Base-by-base conservation (phyloP, 2,797 vertebrate genomes). In the Anabacerthia variegaticeps region DNA sequence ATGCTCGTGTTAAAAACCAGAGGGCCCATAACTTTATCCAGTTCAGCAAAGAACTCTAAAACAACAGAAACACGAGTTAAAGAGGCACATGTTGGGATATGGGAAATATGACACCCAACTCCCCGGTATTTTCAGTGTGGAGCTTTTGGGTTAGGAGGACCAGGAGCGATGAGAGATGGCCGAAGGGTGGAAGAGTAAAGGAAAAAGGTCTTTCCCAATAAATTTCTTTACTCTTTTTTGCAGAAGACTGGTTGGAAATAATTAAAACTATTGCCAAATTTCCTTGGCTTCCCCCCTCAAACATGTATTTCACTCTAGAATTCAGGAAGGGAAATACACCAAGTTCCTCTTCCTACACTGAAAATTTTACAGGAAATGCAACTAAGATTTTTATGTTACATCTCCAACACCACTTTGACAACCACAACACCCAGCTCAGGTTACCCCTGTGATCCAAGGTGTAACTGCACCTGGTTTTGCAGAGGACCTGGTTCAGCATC, bases 1-100 rank as follows among this genome's bases (percentile, higher is more conserved):
- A 98, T 99, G 98, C 99, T 99, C 75, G 99, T 99, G 93, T 99
- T 99, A 96, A 99, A 99, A 97, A 99, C 97, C 97, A 99, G 98
- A 88, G 99, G 98, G 81, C 98, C 98, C 99, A 99, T 99, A 95
- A 98, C 98, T 97, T 99, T 99, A 98, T 99, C 99, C 98, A 99
- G 97, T 97, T 99, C 99, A 71, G 98, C 96, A 98, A 99, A 99
- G 98, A 99, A 99, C 83, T 99, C 99, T 99, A 96, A 5, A 94
- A 96, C 93, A 95, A 83, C 85, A 97, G 96, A 97, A 89, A 97
- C 87, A 95, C 59, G 43, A 48, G 85, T 95, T 96, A 97, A 97
- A 97, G 30, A 46, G 59, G 73, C 4, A 6, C 10, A 0, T 4
- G 3, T 0, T 36, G 28, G 0, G 39, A 14, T 5, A 41, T 0